A percentile compares a stretch with the other conserved stretches of the same genome.
These are phyloP conservation scores for Campylomormyrus numenius DNA, from an alignment of 2,113 vertebrate species.

Conservation along the genomic window DNA sequence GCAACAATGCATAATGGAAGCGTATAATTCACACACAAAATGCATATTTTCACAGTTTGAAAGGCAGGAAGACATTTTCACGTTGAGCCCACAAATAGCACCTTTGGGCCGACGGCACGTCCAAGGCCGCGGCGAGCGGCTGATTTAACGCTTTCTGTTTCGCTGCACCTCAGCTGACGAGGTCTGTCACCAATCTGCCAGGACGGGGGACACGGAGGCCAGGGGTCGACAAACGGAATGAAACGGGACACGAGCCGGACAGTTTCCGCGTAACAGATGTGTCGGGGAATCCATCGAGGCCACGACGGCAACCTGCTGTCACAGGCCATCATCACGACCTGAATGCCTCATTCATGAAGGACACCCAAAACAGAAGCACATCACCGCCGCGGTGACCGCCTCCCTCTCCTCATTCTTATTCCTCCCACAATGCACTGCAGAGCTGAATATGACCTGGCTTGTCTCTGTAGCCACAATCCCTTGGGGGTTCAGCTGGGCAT, in stretches of 20 bases:
- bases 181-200: neutral
- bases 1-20: slow-evolving; percentile 20
- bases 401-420: neutral
- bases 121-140: neutral
- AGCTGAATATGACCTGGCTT: neutral
- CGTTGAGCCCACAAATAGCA: slow-evolving; percentile 4
- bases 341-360: neutral
- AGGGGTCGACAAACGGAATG: neutral
- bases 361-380: neutral
- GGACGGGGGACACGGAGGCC: neutral
- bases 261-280: neutral
- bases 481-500: neutral
- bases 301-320: neutral
- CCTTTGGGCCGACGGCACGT: neutral
- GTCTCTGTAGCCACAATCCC: neutral
- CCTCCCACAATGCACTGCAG: neutral
- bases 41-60: slow-evolving; percentile 4
- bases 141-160: neutral
- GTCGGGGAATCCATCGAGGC: neutral
- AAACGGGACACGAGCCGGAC: neutral
- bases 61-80: slow-evolving; percentile 46
- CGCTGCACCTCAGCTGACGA: neutral
- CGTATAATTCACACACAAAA: neutral
- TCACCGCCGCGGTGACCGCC: neutral
- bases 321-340: neutral